Evolutionary conservation across 2,797 vertebrate genomes (phyloP), one percentile per base, ranked within the genome.

Genomic region (Saxicola maurus): DNA sequence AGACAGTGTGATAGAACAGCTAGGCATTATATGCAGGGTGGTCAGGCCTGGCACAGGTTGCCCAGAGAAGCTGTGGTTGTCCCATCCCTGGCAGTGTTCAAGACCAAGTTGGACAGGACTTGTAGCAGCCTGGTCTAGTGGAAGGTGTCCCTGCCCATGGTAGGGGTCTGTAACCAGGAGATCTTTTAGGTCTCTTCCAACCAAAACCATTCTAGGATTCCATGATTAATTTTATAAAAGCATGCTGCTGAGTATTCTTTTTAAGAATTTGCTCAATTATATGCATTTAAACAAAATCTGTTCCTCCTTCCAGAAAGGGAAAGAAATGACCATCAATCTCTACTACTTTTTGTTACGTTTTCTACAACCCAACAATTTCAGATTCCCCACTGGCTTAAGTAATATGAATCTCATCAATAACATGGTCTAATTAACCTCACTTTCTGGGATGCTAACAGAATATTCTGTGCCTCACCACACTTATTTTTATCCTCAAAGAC

Each of bases 31-130:
- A 13, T 31, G 10, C 24, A 33, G 45, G 20, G 46, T 38, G 53
- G 6, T 17, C 28, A 83, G 16, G 38, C 23, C 23, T 74, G 81
- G 18, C 38, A 38, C 0, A 59, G 23, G 23, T 3, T 45, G 28
- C 18, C 31, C 16, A 52, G 15, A 37, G 38, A 13, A 66, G 8
- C 16, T 31, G 7, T 45, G 38, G 38, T 1, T 66, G 15, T 2
- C 12, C 45, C 23, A n/a, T 30, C 23, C 31, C 37, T 27, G 2
- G 23, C 5, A 66, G 31, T 23, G 28, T 13, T 51, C 45, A 51
- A 66, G 28, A 12, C 31, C 12, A 24, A 1, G 10, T 1, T 51
- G 19, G 8, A 31, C 0, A 1, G 37, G 37, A 18, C 23, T 65
- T 51, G 23, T 0, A 66, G 23, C n/a, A 74, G 17, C 18, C 23